Conservation (phyloP, 1,140 invertebrate genomes). For the Lepidurus arcticus region DNA sequence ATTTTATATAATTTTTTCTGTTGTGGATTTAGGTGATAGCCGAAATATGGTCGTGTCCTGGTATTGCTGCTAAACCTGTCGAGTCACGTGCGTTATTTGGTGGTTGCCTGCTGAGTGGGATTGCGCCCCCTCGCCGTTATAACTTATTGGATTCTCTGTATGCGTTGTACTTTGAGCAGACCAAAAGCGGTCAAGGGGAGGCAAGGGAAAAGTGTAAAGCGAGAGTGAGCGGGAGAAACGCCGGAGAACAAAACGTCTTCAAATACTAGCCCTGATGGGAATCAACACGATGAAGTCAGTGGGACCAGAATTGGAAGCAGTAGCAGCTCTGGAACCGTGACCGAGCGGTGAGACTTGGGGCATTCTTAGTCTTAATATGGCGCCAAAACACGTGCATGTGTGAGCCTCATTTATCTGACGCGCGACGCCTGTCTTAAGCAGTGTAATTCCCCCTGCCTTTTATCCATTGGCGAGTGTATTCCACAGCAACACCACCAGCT, state of each 20-base stretch:
- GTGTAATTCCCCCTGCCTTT: background rate
- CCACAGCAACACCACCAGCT: background rate
- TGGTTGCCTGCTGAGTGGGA: slow-evolving; percentile 12
- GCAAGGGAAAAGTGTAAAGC: background rate
- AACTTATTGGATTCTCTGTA: slow-evolving; percentile 16
- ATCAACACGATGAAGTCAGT: slow-evolving; percentile 14
- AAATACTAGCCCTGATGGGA: background rate
- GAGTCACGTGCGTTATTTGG: slow-evolving; percentile 18
- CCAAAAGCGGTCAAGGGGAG: background rate
- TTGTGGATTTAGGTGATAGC: background rate
- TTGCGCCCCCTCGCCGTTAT: slow-evolving; percentile 9
- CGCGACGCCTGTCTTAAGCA: background rate
- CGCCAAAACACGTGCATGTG: slow-evolving; percentile 7
- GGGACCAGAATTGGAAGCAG: background rate
- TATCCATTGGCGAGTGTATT: background rate
- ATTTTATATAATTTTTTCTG: background rate
- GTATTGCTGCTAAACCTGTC: background rate
- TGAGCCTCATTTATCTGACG: slow-evolving; percentile 12
- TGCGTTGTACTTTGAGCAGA: background rate
- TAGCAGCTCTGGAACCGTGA: background rate
- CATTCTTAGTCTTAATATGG: slow-evolving; percentile 6
- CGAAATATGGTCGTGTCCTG: no score
- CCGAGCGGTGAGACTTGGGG: slow-evolving; percentile 9
- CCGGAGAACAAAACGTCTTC: background rate
- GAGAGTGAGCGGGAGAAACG: background rate